These are phyloP conservation scores for Charanyca ferruginea DNA, from an alignment of 2,888 invertebrate genomes.

Conservation along the genomic window DNA sequence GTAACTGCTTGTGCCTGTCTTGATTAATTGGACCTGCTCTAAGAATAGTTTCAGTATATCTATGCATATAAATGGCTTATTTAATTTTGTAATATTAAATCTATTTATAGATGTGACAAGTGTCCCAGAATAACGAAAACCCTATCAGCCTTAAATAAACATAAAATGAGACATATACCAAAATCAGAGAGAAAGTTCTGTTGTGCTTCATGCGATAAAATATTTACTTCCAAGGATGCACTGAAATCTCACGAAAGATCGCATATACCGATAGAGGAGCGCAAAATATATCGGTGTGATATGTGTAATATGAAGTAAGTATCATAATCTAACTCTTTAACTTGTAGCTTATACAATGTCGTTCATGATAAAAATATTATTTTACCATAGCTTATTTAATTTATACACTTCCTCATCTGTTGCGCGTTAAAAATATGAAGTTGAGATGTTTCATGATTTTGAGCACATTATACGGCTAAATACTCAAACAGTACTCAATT, in stretches of 20 bases:
- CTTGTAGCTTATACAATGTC: background rate
- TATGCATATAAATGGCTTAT: too few relatives aligned
- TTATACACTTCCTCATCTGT: background rate
- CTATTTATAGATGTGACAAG: conserved; percentile 86
- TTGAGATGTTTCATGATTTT: too few relatives aligned
- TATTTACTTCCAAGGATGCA: conserved; percentile 86
- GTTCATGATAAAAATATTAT: background rate
- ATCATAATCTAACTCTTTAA: background rate
- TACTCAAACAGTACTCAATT: too few relatives aligned
- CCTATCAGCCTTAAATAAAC: conserved; percentile 85
- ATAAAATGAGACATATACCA: conserved; percentile 89
- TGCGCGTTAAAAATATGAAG: background rate
- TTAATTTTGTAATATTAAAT: conserved; percentile 16
- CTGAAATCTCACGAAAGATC: conserved; percentile 88
- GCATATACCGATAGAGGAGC: conserved; percentile 89
- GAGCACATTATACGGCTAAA: too few relatives aligned
- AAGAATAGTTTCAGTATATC: background rate
- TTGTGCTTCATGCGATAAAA: conserved; percentile 87
- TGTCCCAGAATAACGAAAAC: conserved; percentile 89
- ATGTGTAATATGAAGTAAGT: conserved; percentile 89
- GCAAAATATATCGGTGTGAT: conserved; percentile 88
- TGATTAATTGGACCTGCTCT: background rate
- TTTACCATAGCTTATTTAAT: background rate
- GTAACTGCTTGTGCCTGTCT: background rate
- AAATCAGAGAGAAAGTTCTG: conserved; percentile 87